Evolutionary conservation across 2,797 vertebrate genomes (phyloP).

Genomic region (Lutjanus argentimaculatus): DNA sequence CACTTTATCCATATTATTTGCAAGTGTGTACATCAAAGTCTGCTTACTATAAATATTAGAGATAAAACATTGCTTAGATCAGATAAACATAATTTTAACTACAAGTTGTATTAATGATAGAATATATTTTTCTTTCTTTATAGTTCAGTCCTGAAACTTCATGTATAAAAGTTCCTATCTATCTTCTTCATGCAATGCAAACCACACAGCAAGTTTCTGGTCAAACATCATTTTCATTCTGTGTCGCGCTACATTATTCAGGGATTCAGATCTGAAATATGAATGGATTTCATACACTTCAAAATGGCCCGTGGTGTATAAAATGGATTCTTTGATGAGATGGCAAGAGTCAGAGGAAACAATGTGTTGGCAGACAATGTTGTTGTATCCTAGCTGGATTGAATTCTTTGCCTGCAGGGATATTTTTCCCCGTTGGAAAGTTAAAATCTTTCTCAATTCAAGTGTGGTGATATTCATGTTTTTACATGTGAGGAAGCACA

Average conservation of each 20-base stretch:
- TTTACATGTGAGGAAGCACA: not conserved
- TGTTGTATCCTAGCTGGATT: constrained; percentile 8
- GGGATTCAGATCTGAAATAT: constrained; percentile 34
- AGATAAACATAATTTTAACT: not conserved
- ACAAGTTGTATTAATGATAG: not conserved
- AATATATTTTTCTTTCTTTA: too few relatives aligned
- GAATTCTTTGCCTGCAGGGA: constrained; percentile 11
- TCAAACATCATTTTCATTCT: constrained; percentile 10
- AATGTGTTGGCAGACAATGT: constrained; percentile 2
- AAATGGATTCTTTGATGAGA: constrained; percentile 42
- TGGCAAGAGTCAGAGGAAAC: constrained; percentile 1
- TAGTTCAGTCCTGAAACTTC: not conserved
- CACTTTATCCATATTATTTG: not conserved
- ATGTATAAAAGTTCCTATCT: not conserved
- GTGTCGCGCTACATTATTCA: constrained; percentile 35
- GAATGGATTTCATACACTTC: constrained; percentile 39
- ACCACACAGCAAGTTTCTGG: not conserved
- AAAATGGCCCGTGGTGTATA: constrained; percentile 36
- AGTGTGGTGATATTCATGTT: constrained; percentile 4
- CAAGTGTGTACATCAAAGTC: not conserved
- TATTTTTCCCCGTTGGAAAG: not conserved
- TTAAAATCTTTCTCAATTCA: not conserved
- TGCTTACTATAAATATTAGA: not conserved
- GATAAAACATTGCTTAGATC: not conserved
- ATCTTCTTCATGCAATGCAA: not conserved